Percentiles rank a stretch among this genome's conserved stretches.
Evolutionary conservation across 92 coral and sea anemone species (phyloP).

Genomic region (Epizoanthus ramosus): DNA sequence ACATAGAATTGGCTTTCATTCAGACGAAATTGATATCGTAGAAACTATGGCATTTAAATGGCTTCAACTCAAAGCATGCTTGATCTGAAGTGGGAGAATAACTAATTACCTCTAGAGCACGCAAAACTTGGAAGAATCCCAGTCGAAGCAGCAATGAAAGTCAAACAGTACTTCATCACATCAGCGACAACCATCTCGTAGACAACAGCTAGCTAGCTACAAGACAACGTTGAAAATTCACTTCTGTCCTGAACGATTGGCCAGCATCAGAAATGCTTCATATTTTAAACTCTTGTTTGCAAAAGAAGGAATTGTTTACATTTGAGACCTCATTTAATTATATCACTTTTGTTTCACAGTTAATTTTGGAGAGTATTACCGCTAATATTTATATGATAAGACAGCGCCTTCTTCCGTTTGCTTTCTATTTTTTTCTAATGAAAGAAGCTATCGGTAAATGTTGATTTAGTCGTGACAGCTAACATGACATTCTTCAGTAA

Average conservation of each 20-base stretch:
- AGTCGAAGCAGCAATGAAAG: background rate
- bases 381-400: constrained; percentile 5
- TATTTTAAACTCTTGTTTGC: background rate
- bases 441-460: too few relatives aligned
- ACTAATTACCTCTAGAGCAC: background rate
- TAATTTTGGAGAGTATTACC: background rate
- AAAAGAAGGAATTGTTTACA: constrained; percentile 9
- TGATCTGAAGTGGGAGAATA: background rate
- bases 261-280: background rate
- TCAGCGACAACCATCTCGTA: background rate
- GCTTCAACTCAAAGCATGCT: background rate
- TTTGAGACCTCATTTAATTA: constrained; percentile 16
- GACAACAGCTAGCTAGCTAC: too few relatives aligned
- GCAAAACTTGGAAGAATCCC: constrained; percentile 4
- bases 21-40: too few relatives aligned
- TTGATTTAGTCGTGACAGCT: too few relatives aligned
- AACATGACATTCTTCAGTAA: too few relatives aligned
- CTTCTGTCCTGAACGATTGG: background rate
- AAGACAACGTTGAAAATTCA: background rate
- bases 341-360: constrained; percentile 9
- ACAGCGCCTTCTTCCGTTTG: background rate
- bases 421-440: too few relatives aligned
- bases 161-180: background rate
- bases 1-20: too few relatives aligned
- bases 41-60: background rate